phyloP scores from a whole-genome alignment of 2,888 invertebrate genomes.

The Heliothis peltigera region DNA sequence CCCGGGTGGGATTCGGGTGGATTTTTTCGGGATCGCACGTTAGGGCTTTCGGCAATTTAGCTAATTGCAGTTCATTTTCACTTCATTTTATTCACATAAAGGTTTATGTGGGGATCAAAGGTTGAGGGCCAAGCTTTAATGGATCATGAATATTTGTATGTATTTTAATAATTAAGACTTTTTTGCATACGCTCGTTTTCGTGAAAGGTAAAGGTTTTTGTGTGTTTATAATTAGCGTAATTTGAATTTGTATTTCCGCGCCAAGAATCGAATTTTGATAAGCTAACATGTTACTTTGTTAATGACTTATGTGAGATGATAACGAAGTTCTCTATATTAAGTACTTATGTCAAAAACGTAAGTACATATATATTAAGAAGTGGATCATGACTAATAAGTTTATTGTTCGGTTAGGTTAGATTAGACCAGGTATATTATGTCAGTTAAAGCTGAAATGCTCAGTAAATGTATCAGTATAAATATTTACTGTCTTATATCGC shows the following conservation, averaged over 20 bases:
- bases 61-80: conserved; percentile 74
- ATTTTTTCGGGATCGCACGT: conserved; percentile 68
- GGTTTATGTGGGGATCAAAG: conserved; percentile 65
- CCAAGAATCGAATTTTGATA: conserved; percentile 9
- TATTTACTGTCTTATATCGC: too few relatives aligned
- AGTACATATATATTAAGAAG: too few relatives aligned
- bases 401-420: too few relatives aligned
- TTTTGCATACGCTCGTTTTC: conserved; percentile 21
- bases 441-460: too few relatives aligned
- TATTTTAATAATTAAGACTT: conserved; percentile 50
- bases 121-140: conserved; percentile 53
- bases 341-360: too few relatives aligned
- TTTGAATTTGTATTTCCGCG: conserved; percentile 18
- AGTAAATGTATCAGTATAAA: too few relatives aligned
- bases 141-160: conserved; percentile 59
- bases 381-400: too few relatives aligned
- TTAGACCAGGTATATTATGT: too few relatives aligned
- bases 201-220: conserved; percentile 22
- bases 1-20: conserved; percentile 36
- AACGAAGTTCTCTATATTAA: not conserved
- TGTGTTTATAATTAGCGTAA: conserved; percentile 9
- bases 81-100: conserved; percentile 70
- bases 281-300: conserved; percentile 3
- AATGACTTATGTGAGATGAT: not conserved
- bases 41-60: conserved; percentile 68